Base-by-base conservation (phyloP, 2,888 invertebrate genomes). In the Clusia tigrina region DNA sequence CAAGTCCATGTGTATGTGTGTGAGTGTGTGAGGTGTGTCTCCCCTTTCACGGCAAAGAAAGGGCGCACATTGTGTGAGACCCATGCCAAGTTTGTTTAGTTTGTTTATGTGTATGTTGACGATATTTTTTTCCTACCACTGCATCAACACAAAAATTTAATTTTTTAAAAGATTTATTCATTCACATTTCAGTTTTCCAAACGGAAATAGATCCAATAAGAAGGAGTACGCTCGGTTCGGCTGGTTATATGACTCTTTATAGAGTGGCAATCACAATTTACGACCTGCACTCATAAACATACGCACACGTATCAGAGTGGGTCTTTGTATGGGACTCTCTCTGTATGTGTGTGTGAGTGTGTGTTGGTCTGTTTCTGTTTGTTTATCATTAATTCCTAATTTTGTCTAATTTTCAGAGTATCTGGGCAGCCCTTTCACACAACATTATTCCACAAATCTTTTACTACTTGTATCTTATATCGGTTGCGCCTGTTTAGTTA, bases 21-120 rank as follows among this genome's bases (percentile, higher is more conserved):
- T 67, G 66, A 69, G 69, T 69, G 71, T 69, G 66, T 64, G 66
- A 60, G 61, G 24, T n/a, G n/a, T n/a, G n/a, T n/a, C n/a, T n/a
- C n/a, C n/a, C n/a, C n/a, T n/a, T n/a, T n/a, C n/a, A n/a, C n/a
- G 59, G 38, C 20, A 25, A 15, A 22, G 23, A 32, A 18, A 18
- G 37, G 42, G 59, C 37, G 20, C 17, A 25, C 48, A n/a, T n/a
- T n/a, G n/a, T n/a, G n/a, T 6, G 32, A 38, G 64, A 64, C 71
- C 69, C 76, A 72, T 69, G 74, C 74, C 69, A 73, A 72, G 71
- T 64, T 64, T 24, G 61, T 48, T 69, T 60, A 67, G 57, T 64
- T 61, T 63, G 22, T 25, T 54, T 42, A 15, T 42, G 10, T 42
- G n/a, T 42, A n/a, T 42, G n/a, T 42, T 42, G 9, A 32, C 12